Base-by-base conservation (phyloP, 2,113 vertebrate species). In the Rhinogobius similis region DNA sequence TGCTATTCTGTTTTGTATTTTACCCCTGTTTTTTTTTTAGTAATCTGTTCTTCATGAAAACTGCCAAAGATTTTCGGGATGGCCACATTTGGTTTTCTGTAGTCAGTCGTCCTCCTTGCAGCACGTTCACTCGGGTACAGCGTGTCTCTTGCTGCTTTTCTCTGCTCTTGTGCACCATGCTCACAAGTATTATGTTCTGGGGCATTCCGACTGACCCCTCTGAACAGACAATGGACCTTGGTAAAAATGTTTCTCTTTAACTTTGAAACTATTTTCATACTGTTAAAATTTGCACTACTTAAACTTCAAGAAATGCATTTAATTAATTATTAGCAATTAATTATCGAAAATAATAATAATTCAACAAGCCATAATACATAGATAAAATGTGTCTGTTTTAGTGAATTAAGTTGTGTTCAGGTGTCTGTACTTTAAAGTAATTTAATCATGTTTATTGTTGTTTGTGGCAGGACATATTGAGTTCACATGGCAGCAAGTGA, bases 131-230 rank as follows among this genome's bases (percentile, higher is more conserved):
- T 0, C 80, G 95, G 14, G 95, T 95, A 27, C 97, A 98, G 86
- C 88, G 96, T 0, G 95, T 96, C 43, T 99, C 97, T 1, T 98
- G 96, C 26, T 99, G 96, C 72, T 97, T 97, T 71, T 98, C 97
- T 0, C 87, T 99, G 82, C 91, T 99, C 27, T 94, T 99, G 13
- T 98, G 97, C 88, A 98, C 97, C 58, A 98, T 98, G 96, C 88
- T 98, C 76, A 97, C 96, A 63, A 98, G 94, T 85, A 97, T 99
- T 89, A 97, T 98, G 93, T 98, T 98, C 82, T 98, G 95, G 94
- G 97, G 97, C 1, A 91, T 99, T 64, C 96, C 97, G 41, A 96
- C 93, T 68, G 93, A 98, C 72, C 97, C 97, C 0, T 92, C 94
- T 7, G 96, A 98, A 84, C 96, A 98, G 87, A 98, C 95, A 78